These are phyloP conservation scores for Nesospiza acunhae DNA, from an alignment of 2,113 vertebrate species.

Conservation along the genomic window DNA sequence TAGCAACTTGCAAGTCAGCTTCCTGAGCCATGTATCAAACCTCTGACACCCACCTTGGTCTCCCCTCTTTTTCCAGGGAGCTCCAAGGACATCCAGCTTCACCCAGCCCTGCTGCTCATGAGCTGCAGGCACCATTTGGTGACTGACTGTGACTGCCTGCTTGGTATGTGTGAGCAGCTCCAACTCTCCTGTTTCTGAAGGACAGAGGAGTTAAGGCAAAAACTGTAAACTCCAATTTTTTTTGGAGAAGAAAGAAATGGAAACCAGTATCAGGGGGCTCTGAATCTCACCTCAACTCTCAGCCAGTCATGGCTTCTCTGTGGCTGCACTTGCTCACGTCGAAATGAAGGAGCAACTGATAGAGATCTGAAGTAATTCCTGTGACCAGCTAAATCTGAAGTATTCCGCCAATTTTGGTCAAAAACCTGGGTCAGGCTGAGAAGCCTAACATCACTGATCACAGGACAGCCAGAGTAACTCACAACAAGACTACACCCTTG, in stretches of 20 bases:
- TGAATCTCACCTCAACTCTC: not conserved
- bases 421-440: not conserved
- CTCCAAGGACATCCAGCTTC: not conserved
- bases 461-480: not conserved
- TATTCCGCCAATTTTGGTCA: not conserved
- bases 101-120: not conserved
- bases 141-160: fast-evolving
- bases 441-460: not conserved
- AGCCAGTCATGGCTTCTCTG: fast-evolving
- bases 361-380: not conserved
- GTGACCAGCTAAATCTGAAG: not conserved
- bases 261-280: not conserved
- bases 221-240: not conserved
- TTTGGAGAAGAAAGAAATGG: not conserved
- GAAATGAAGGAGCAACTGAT: not conserved
- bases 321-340: not conserved
- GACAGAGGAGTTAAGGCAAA: not conserved
- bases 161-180: not conserved
- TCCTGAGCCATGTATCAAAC: not conserved
- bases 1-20: fast-evolving
- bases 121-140: not conserved
- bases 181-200: not conserved
- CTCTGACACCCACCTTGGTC: not conserved
- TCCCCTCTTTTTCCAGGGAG: not conserved
- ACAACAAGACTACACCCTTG: not conserved